Evolutionary conservation across 2,113 vertebrate genomes (phyloP).

Genomic region (cattle (Bos taurus)): ARS-UCD2.0 NC_037328.1:119332001-119332500

Average conservation of each 20-base stretch:
- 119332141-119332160: neutral
- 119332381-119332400: neutral
- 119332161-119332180: neutral
- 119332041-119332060: neutral
- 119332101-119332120: neutral
- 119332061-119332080: neutral
- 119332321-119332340: neutral
- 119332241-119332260: neutral
- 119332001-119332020: neutral
- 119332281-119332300: neutral
- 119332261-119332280: neutral
- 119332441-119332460: neutral
- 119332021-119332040: neutral
- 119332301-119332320: neutral
- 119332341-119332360: rapidly evolving
- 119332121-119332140: neutral
- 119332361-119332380: neutral
- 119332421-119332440: neutral
- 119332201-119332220: neutral
- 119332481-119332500: neutral
- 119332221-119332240: neutral
- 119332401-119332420: neutral
- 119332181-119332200: neutral
- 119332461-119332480: neutral
- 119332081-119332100: neutral